Conservation (phyloP, 2,113 vertebrate species). For the Carassius carassius region DNA sequence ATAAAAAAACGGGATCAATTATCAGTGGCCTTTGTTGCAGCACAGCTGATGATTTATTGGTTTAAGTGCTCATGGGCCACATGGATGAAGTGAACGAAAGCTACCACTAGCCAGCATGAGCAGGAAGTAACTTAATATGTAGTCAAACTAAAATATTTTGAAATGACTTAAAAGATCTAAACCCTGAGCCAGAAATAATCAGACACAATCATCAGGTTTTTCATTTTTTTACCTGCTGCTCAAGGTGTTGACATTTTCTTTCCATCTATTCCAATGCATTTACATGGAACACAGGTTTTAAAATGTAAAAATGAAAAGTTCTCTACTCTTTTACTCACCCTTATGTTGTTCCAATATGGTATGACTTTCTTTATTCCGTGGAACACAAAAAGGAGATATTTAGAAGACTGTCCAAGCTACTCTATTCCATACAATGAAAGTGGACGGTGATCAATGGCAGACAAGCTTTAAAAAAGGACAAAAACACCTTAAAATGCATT, state of each 20-base stretch:
- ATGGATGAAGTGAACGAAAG: not conserved
- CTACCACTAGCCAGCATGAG: not conserved
- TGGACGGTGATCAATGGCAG: no score
- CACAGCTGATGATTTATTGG: not conserved
- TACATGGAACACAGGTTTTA: not conserved
- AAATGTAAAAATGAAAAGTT: not conserved
- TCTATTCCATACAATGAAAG: not conserved
- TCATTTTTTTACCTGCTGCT: not conserved
- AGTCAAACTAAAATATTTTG: not conserved
- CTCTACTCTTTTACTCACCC: not conserved
- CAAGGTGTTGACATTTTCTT: not conserved
- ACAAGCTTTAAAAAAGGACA: not conserved
- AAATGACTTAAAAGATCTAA: not conserved
- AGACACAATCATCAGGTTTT: not conserved
- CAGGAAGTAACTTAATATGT: not conserved
- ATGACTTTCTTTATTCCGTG: not conserved
- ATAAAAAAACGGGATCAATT: slow-evolving; percentile 19
- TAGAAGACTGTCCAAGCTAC: not conserved
- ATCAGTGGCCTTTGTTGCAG: slow-evolving; percentile 9
- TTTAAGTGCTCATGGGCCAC: not conserved
- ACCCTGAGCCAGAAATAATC: not conserved
- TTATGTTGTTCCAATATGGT: not conserved
- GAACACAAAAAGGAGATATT: not conserved
- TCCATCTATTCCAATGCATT: not conserved
- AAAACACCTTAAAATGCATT: not conserved